Base-by-base conservation (phyloP, 1,140 invertebrate species). In the Drosophila hydei region DNA sequence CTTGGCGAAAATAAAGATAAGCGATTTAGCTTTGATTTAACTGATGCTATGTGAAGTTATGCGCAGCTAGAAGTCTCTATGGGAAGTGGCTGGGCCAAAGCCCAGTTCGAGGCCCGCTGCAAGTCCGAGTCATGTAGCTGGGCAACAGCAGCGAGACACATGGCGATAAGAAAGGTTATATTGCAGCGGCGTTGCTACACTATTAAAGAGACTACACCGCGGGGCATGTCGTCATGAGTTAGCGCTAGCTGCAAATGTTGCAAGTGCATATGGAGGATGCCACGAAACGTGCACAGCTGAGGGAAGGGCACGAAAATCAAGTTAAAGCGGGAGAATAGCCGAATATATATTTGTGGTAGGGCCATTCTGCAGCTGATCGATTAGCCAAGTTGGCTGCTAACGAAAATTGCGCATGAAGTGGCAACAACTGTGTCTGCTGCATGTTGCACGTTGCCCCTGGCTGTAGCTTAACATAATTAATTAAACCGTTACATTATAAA, bases 401-500 rank as follows among this genome's bases (percentile, higher is more conserved):
- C 74, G 77, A 81, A 85, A 85, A 85, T 85, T 85, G 83, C 81
- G 81, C 81, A 87, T 88, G 81, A 81, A 87, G 83, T 88, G 83
- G 79, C 83, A 88, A 83, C 81, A 77, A 65, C 75, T 59, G 51
- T 56, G 48, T 21, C 56, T 61, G 50, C 40, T 56, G 43, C 59
- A 45, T 18, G 56, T 45, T 63, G 19, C 42, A 36, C 25, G 36
- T 43, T 69, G 61, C 27, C 40, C 12, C 18, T 33, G 11, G 38
- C 40, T 21, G 42, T 43, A 77, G 78, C 80, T 80, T 81, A 89
- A 89, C 81, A 88, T 90, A 90, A 90, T 90, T 90, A 90, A 90
- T 90, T 90, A 90, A 90, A 90, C 88, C 88, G 88, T 90, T 90
- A 90, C 88, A 90, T 90, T 90, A 90, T 88, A 90, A 83, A 90